Evolutionary conservation across 2,888 invertebrate species (phyloP).

Genomic region (Strigamia maritima): DNA sequence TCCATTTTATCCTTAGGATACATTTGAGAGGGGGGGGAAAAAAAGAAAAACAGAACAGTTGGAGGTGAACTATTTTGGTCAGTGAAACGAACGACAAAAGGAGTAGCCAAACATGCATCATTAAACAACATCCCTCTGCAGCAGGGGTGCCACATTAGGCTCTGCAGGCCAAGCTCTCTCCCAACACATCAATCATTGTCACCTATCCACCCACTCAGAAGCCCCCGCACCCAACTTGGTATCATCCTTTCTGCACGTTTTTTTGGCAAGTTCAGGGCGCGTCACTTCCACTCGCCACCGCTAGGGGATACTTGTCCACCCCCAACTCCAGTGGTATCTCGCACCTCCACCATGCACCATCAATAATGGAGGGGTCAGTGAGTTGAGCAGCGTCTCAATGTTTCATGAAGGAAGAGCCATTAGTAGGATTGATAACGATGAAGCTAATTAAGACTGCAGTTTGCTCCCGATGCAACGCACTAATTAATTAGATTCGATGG

Average conservation of each 20-base stretch:
- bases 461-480: slow-evolving; percentile 29
- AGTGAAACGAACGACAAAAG: slow-evolving; percentile 22
- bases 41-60: not conserved
- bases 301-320: slow-evolving; percentile 17
- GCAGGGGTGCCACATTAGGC: slow-evolving; percentile 21
- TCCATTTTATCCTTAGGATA: slow-evolving; percentile 28
- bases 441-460: slow-evolving; percentile 37
- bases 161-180: slow-evolving; percentile 7
- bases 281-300: slow-evolving; percentile 8
- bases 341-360: slow-evolving; percentile 33
- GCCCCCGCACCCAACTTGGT: not conserved
- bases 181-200: slow-evolving; percentile 35
- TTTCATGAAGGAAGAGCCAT: slow-evolving; percentile 38
- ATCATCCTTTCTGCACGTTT: slow-evolving; percentile 34
- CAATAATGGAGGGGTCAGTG: slow-evolving; percentile 35
- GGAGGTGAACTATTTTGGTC: slow-evolving; percentile 25
- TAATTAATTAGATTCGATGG: slow-evolving; percentile 34
- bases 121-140: slow-evolving; percentile 29
- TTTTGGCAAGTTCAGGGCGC: slow-evolving; percentile 8
- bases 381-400: slow-evolving; percentile 35
- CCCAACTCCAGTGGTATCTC: not conserved
- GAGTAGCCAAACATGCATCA: slow-evolving; percentile 35
- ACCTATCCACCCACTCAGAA: slow-evolving; percentile 25
- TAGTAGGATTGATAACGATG: slow-evolving; percentile 39
- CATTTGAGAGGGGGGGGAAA: not conserved